Evolutionary conservation across 2,113 vertebrate species (phyloP).

Genomic region (Sinosuthora webbiana): DNA sequence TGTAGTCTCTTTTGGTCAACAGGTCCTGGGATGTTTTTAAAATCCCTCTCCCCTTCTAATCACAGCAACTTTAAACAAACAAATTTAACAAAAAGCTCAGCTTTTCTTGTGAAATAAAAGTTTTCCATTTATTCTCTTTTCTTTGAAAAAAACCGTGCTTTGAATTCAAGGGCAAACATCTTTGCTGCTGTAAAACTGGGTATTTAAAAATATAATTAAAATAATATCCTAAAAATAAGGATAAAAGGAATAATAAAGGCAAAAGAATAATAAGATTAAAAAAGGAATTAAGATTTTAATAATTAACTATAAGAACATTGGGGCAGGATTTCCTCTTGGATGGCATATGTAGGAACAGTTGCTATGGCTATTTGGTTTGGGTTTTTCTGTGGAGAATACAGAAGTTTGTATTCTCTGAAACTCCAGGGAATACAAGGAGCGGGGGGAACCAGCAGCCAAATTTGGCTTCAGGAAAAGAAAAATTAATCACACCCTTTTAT

Average conservation of each 20-base stretch:
- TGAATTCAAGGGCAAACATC: neutral
- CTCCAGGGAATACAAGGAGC: neutral
- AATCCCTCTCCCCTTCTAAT: neutral
- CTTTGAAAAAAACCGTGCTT: neutral
- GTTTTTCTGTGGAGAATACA: neutral
- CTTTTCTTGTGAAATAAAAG: neutral
- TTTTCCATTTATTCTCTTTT: neutral
- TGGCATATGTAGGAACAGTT: neutral
- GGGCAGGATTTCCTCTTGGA: neutral
- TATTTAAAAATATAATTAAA: neutral
- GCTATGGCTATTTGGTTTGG: neutral
- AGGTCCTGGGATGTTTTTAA: neutral
- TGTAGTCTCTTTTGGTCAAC: neutral
- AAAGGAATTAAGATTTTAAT: neutral
- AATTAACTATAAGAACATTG: neutral
- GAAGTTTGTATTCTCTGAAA: neutral
- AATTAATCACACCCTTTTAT: neutral
- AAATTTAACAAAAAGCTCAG: accelerated
- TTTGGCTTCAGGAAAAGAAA: neutral
- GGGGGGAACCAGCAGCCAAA: neutral
- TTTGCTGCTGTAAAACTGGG: neutral
- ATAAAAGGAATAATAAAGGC: neutral
- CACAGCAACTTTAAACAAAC: neutral
- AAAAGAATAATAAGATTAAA: neutral
- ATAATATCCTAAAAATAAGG: neutral